A percentile compares a stretch with the other conserved stretches of the same genome.
phyloP scores from a whole-genome alignment of 2,113 vertebrate species.

The Trichomycterus rosablanca region DNA sequence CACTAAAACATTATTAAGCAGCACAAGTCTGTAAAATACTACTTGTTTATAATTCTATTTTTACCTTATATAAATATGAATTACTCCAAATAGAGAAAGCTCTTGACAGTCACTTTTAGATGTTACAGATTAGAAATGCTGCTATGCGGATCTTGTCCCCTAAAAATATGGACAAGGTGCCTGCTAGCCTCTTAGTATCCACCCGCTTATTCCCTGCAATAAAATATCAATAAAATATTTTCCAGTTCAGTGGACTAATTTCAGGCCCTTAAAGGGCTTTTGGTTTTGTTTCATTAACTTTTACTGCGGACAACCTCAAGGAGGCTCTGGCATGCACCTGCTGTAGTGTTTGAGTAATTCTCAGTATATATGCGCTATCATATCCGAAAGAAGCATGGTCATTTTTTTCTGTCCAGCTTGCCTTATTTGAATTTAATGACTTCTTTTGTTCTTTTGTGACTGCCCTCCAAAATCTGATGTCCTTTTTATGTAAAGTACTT shows the following conservation, averaged over 20 bases:
- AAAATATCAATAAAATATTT: slow-evolving; percentile 55
- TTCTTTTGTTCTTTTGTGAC: too few relatives aligned
- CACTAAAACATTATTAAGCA: too few relatives aligned
- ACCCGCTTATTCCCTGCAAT: slow-evolving; percentile 46
- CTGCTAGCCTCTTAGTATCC: slow-evolving; percentile 35
- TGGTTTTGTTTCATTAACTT: slow-evolving; percentile 52
- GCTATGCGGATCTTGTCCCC: slow-evolving; percentile 28
- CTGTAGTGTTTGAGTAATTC: slow-evolving; percentile 32
- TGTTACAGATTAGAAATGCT: slow-evolving; percentile 27
- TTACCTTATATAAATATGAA: too few relatives aligned
- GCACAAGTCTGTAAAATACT: too few relatives aligned
- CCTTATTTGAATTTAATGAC: too few relatives aligned
- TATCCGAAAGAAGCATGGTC: slow-evolving; percentile 15
- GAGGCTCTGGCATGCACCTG: slow-evolving; percentile 40
- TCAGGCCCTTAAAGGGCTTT: slow-evolving; percentile 50
- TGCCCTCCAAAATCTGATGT: too few relatives aligned
- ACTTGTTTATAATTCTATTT: too few relatives aligned
- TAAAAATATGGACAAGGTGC: slow-evolving; percentile 34
- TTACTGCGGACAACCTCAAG: slow-evolving; percentile 54
- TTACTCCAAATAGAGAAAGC: too few relatives aligned
- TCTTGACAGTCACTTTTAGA: too few relatives aligned
- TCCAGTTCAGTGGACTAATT: slow-evolving; percentile 47
- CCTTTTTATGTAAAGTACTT: too few relatives aligned
- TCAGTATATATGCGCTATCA: not conserved
- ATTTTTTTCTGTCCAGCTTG: slow-evolving; percentile 24